A percentile compares a stretch with the other conserved stretches of the same genome.
Conservation (phyloP, 2,888 invertebrate genomes). For the Eutolmus rufibarbis region DNA sequence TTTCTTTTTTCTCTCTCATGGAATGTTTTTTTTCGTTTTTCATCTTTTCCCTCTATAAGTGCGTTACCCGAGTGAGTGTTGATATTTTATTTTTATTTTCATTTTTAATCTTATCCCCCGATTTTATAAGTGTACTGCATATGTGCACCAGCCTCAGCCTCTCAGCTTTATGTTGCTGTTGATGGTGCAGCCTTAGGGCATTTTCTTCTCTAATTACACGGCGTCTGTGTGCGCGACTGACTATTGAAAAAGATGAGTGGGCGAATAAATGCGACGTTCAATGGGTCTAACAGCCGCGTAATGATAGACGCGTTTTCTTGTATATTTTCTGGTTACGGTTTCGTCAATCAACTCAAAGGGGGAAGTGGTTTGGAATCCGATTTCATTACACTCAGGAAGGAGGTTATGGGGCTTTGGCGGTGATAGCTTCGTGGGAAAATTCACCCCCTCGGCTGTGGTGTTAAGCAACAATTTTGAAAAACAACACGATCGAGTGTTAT, state of each 20-base stretch:
- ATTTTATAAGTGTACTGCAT: constrained; percentile 1
- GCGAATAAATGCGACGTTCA: constrained; percentile 33
- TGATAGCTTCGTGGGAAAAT: constrained; percentile 41
- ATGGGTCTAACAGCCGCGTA: constrained; percentile 36
- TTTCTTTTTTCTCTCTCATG: background rate
- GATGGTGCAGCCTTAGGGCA: background rate
- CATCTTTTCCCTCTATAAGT: background rate
- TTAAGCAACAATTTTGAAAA: background rate
- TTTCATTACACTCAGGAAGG: constrained; percentile 38
- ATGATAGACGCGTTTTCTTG: constrained; percentile 30
- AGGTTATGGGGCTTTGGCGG: constrained; percentile 30
- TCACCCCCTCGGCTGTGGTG: background rate
- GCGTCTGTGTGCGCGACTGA: background rate
- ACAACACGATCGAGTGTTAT: background rate
- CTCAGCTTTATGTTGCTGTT: background rate
- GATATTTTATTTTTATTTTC: background rate
- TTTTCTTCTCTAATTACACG: constrained; percentile 9
- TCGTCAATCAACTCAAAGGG: constrained; percentile 37
- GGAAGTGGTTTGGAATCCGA: constrained; percentile 42
- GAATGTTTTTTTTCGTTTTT: background rate
- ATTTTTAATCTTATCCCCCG: background rate
- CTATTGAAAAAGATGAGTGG: constrained; percentile 21
- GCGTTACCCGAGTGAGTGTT: constrained; percentile 8
- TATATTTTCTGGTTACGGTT: constrained; percentile 30
- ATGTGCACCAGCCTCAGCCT: background rate